Percentiles rank a stretch among this genome's conserved stretches.
Evolutionary conservation across 1,140 invertebrate genomes (phyloP).

Genomic region (Drosophila kohkoa): DNA sequence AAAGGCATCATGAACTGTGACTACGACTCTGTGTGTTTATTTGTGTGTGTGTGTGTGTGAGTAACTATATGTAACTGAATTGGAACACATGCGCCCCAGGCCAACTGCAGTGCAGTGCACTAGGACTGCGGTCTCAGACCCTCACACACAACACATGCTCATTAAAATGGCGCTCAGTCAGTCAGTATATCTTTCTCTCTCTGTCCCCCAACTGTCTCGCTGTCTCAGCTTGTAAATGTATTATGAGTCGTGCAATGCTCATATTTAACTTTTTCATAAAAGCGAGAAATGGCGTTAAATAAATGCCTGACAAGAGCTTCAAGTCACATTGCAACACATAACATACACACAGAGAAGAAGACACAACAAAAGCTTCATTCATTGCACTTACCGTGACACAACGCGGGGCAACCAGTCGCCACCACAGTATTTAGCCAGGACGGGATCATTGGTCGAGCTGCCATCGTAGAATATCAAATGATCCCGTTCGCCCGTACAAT

Average conservation of each 20-base stretch:
- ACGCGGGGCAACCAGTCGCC: constrained; percentile 92
- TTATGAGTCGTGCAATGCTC: constrained; percentile 70
- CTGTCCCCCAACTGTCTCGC: constrained; percentile 20
- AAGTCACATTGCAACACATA: constrained; percentile 10
- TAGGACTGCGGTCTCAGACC: constrained; percentile 54
- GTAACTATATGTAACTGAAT: constrained; percentile 65
- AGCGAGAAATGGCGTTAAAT: constrained; percentile 73
- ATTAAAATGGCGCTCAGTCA: constrained; percentile 67
- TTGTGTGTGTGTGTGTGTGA: constrained; percentile 43
- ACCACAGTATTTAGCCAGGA: constrained; percentile 94
- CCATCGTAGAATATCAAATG: constrained; percentile 95
- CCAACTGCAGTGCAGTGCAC: constrained; percentile 76
- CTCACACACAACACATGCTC: constrained; percentile 58
- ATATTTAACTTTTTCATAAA: constrained; percentile 80
- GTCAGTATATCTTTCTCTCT: constrained; percentile 15
- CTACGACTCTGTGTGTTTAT: constrained; percentile 19
- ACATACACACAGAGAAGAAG: neutral
- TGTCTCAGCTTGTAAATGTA: constrained; percentile 70
- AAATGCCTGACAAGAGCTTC: constrained; percentile 51
- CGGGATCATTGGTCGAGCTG: constrained; percentile 90
- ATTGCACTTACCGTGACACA: constrained; percentile 86
- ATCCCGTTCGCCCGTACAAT: constrained; percentile 92
- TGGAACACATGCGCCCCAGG: constrained; percentile 77
- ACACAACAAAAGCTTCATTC: constrained; percentile 17
- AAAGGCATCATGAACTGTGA: constrained; percentile 43